Evolutionary conservation across 1,140 invertebrate species (phyloP), one percentile per base, ranked within the genome.

Genomic region (Battus philenor): DNA sequence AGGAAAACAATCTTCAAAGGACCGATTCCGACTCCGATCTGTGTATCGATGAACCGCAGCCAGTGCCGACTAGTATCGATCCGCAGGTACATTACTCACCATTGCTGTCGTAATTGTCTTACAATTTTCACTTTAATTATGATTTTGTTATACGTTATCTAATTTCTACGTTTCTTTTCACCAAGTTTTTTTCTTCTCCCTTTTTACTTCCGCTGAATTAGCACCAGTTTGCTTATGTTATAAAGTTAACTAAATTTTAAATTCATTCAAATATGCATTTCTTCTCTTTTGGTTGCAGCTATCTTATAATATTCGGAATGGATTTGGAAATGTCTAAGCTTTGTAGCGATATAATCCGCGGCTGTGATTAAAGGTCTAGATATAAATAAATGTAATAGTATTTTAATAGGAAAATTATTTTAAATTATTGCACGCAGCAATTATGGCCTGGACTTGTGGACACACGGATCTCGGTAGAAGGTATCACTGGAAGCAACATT

Each of bases 11-110:
- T 47, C 88, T 90, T 52, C 86, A 89, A 50, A 88, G 90, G 65
- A 88, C 87, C 15, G 94, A 95, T 75, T 95, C 94, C 6, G 94
- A 96, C 86, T 95, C 93, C 10, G 94, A 97, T 80, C 88, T 96
- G 30, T 96, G 94, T 72, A 89, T 95, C 50, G 93, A 95, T 66
- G 93, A 95, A 50, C 71, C 71, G 4, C 70, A 78, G 32, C 63
- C 76, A 7, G 69, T 78, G 10, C 80, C 80, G 6, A 68, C 82
- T 5, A 83, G 66, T 39, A 80, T 86, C 31, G 83, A 86, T 41
- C 85, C 83, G 38, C 77, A 86, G 82, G 85, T 87, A 78, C 61
- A 53, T 44, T 47, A 52, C 34, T 33, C 43, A 45, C 38, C 38
- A 16, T 15, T 41, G 24, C 8, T 26, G 13, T 34, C 4, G 15